phyloP scores from a whole-genome alignment of 2,888 invertebrate genomes.

The Diarsia mendica region DNA sequence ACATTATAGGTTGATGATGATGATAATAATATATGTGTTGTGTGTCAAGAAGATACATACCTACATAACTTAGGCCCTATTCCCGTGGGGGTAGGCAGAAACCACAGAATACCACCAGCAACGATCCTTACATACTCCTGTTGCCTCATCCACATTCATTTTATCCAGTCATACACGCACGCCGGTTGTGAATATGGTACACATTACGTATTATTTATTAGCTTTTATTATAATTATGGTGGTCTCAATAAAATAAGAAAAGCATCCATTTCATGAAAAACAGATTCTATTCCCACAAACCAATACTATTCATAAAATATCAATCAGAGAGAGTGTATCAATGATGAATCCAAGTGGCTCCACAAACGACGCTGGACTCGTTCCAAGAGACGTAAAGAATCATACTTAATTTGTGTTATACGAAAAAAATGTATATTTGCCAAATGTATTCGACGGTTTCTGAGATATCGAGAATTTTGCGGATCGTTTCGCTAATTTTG shows the following conservation, averaged over 20 bases:
- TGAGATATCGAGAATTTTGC: slow-evolving; percentile 42
- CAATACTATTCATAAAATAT: slow-evolving; percentile 63
- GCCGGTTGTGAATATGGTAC: neutral
- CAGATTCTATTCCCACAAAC: neutral
- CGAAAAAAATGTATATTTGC: slow-evolving; percentile 71
- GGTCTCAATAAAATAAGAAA: neutral
- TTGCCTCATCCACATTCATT: too few species aligned
- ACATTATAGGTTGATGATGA: too few species aligned
- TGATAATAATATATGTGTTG: too few species aligned
- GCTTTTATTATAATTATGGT: neutral
- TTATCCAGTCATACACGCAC: too few species aligned
- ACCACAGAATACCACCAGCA: too few species aligned
- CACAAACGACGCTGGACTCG: slow-evolving; percentile 75
- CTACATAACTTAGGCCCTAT: too few species aligned
- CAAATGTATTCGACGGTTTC: slow-evolving; percentile 69
- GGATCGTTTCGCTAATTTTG: slow-evolving; percentile 42
- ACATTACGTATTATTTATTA: neutral
- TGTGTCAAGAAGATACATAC: too few species aligned
- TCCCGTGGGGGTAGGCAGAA: too few species aligned
- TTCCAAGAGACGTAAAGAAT: slow-evolving; percentile 75
- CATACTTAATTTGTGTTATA: slow-evolving; percentile 74
- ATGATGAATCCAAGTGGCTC: slow-evolving; percentile 66
- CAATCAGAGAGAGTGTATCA: slow-evolving; percentile 77
- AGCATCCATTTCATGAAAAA: neutral
- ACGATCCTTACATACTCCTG: too few species aligned